These are phyloP conservation scores for Lasioglossum oenotherae DNA, from an alignment of 2,888 invertebrate genomes.

Conservation along the genomic window DNA sequence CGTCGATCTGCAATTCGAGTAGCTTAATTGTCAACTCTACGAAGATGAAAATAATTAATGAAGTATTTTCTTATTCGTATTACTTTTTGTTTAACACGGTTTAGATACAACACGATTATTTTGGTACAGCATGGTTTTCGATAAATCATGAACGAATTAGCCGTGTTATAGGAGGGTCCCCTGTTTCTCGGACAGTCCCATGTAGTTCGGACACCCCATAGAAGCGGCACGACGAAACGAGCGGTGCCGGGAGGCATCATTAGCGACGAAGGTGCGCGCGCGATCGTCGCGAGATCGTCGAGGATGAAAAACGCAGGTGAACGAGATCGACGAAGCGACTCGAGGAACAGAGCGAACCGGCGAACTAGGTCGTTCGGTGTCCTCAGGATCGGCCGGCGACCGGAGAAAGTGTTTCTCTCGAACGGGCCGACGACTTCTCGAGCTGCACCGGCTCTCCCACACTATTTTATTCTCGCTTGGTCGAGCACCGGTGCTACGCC, in stretches of 20 bases:
- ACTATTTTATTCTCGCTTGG: conserved; percentile 69
- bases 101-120: too few relatives aligned
- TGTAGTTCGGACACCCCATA: background rate
- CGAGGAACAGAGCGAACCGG: conserved; percentile 20
- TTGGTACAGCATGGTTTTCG: too few relatives aligned
- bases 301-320: conserved; percentile 51
- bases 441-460: conserved; percentile 59
- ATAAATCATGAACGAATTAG: too few relatives aligned
- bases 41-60: background rate
- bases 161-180: background rate
- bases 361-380: conserved; percentile 74
- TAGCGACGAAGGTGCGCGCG: background rate
- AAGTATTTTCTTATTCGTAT: too few relatives aligned
- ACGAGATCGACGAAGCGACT: conserved; percentile 45
- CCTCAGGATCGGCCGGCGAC: conserved; percentile 69
- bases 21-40: background rate
- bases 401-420: conserved; percentile 79
- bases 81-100: too few relatives aligned
- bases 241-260: background rate
- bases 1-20: background rate
- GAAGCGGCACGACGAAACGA: background rate
- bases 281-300: conserved; percentile 16
- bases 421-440: conserved; percentile 54
- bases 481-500: conserved; percentile 55
- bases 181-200: background rate